Percentiles rank a stretch among this genome's conserved stretches.
Conservation (phyloP, 35 echinoderm and acorn worm genomes). For the Patiria miniata region DNA sequence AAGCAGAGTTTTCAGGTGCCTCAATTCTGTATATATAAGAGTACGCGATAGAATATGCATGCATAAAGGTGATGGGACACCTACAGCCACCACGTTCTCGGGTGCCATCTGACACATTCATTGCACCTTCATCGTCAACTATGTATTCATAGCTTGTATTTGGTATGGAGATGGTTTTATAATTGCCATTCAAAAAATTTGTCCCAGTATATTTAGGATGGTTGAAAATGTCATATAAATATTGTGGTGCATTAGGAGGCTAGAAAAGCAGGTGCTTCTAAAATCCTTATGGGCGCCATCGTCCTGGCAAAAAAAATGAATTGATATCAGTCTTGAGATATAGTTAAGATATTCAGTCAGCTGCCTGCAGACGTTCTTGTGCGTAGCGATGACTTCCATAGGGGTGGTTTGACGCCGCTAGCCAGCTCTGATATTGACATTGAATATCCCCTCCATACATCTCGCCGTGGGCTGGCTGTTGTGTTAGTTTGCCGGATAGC, state of each 20-base stretch:
- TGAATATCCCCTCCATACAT: conserved; percentile 24
- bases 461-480: neutral
- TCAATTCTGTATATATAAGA: no score
- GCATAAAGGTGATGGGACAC: conserved; percentile 1
- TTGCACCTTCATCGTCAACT: neutral
- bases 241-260: no score
- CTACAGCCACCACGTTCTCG: neutral
- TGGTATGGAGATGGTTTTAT: neutral
- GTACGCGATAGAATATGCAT: no score
- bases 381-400: neutral
- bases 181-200: neutral
- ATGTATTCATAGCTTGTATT: conserved; percentile 9
- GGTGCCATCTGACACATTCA: neutral
- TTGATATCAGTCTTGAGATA: neutral
- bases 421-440: conserved; percentile 18
- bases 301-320: no score
- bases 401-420: neutral
- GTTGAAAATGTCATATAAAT: no score
- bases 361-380: neutral
- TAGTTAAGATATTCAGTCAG: neutral
- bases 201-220: no score
- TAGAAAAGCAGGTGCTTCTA: no score
- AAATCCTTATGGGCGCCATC: no score
- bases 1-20: no score
- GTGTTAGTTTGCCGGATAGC: neutral